These are phyloP conservation scores for Sinocyclocheilus anophthalmus DNA, from an alignment of 2,113 vertebrate species.

Conservation along the genomic window DNA sequence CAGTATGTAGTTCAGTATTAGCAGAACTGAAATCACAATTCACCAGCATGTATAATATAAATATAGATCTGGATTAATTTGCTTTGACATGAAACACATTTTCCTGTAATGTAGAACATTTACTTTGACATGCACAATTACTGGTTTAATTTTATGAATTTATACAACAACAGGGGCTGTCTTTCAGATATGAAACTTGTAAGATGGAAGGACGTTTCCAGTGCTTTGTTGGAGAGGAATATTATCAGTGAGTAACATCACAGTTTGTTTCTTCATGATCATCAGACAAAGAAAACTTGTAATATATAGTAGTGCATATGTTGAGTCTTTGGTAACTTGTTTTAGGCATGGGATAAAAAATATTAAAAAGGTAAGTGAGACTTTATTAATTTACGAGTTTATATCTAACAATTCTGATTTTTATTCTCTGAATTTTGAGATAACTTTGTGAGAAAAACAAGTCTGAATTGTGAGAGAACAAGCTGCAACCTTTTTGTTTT, in stretches of 20 bases:
- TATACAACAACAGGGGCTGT: not conserved
- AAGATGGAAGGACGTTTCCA: not conserved
- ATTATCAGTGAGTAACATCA: not conserved
- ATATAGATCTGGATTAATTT: not conserved
- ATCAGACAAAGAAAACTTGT: not conserved
- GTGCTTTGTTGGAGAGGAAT: not conserved
- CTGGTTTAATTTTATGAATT: not conserved
- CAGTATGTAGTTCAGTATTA: not conserved
- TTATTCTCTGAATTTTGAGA: too few relatives aligned
- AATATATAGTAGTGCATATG: not conserved
- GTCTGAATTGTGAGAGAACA: too few relatives aligned
- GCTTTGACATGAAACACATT: not conserved
- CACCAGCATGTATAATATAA: not conserved
- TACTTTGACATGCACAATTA: not conserved
- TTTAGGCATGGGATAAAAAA: too few relatives aligned
- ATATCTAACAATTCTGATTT: too few relatives aligned
- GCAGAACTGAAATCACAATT: not conserved
- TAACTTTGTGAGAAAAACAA: too few relatives aligned
- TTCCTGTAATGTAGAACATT: not conserved
- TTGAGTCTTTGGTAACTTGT: too few relatives aligned
- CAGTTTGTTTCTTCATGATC: not conserved
- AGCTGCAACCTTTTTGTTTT: too few relatives aligned
- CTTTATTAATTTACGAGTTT: too few relatives aligned
- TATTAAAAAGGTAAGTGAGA: too few relatives aligned
- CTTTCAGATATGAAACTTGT: not conserved